Conservation (phyloP, 2,113 vertebrate species). For the Centropus unirufus region DNA sequence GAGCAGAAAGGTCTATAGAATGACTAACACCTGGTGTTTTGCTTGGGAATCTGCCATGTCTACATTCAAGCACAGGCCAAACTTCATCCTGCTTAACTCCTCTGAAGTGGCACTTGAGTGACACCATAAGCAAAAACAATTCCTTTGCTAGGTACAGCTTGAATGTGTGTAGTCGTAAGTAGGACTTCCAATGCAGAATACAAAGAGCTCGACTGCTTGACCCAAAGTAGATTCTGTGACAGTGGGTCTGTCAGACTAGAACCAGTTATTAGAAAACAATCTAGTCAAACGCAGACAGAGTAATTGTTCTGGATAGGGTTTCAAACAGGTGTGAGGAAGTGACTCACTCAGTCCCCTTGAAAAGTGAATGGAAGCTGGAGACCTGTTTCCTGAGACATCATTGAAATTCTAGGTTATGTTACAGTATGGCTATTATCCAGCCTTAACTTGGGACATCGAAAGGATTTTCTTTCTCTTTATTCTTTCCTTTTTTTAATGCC, state of each 20-base stretch:
- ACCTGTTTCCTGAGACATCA: conserved; percentile 47
- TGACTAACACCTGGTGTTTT: conserved; percentile 40
- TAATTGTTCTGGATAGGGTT: background rate
- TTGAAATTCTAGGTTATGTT: conserved; percentile 48
- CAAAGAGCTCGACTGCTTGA: background rate
- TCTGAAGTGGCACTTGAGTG: background rate
- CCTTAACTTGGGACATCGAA: background rate
- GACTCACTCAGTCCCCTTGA: conserved; percentile 22
- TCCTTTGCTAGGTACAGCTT: background rate
- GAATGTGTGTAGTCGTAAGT: background rate
- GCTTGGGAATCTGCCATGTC: conserved; percentile 4
- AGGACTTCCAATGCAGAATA: background rate
- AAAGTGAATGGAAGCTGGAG: conserved; percentile 48
- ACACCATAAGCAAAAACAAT: background rate
- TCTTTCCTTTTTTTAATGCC: background rate
- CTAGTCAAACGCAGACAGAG: background rate
- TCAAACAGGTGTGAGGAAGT: conserved; percentile 50
- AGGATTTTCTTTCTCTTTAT: conserved; percentile 19
- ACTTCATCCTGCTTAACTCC: background rate
- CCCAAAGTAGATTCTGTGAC: background rate
- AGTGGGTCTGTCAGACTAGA: background rate
- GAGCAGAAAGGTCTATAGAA: background rate
- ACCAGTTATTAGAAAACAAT: conserved; percentile 22
- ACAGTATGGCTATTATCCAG: conserved; percentile 23
- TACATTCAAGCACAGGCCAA: background rate